Evolutionary conservation across 1,140 invertebrate genomes (phyloP).

Genomic region (Anagrus nilaparvatae): DNA sequence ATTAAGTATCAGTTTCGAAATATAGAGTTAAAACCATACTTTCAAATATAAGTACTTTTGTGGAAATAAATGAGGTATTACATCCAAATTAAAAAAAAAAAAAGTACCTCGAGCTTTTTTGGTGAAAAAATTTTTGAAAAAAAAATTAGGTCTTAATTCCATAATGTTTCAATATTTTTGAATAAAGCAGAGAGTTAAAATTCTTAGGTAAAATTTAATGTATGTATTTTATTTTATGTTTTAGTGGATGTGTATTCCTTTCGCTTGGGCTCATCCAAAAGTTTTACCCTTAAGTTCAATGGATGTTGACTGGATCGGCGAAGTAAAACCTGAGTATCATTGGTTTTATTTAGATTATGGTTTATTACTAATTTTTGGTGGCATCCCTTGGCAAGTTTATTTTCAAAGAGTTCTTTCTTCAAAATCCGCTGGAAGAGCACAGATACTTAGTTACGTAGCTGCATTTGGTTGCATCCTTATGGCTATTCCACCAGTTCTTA

Average conservation of each 20-base stretch:
- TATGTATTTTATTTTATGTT: too few relatives aligned
- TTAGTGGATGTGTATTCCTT: slow-evolving; percentile 94
- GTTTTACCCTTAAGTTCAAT: slow-evolving; percentile 68
- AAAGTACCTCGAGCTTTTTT: too few relatives aligned
- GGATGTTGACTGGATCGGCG: slow-evolving; percentile 85
- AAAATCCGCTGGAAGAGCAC: slow-evolving; percentile 84
- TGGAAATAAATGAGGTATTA: too few relatives aligned
- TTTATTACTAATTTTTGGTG: slow-evolving; percentile 87
- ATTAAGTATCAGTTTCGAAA: too few relatives aligned
- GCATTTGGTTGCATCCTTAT: slow-evolving; percentile 90
- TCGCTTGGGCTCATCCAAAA: slow-evolving; percentile 78
- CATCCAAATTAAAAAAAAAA: too few relatives aligned
- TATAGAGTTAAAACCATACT: too few relatives aligned
- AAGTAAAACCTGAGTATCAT: slow-evolving; percentile 58
- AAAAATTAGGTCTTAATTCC: too few relatives aligned
- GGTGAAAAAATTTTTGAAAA: too few relatives aligned
- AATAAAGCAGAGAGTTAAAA: too few relatives aligned
- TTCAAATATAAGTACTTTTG: too few relatives aligned
- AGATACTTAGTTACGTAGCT: slow-evolving; percentile 92
- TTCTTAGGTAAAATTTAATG: too few relatives aligned
- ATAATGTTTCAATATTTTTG: too few relatives aligned
- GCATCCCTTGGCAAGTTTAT: slow-evolving; percentile 98
- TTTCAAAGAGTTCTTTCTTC: slow-evolving; percentile 96
- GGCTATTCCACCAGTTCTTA: slow-evolving; percentile 92
- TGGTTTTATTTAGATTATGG: slow-evolving; percentile 86